These are phyloP conservation scores for Acleris sparsana DNA, from an alignment of 2,888 invertebrate species.

Conservation along the genomic window DNA sequence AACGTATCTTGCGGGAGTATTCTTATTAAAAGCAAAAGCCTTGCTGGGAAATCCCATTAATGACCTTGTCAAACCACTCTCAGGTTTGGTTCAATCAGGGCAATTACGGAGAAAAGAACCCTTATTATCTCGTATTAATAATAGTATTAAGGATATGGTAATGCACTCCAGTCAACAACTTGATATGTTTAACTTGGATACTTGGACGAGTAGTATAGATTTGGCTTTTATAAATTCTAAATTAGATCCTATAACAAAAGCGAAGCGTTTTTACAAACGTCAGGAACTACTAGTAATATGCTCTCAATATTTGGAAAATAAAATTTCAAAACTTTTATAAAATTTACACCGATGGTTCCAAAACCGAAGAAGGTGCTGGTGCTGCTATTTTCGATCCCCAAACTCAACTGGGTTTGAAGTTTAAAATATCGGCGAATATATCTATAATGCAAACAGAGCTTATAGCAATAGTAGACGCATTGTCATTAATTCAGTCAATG, in stretches of 20 bases:
- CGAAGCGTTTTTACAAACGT: not conserved
- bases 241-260: too few species aligned
- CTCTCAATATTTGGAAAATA: too few species aligned
- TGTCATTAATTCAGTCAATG: too few species aligned
- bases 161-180: not conserved
- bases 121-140: not conserved
- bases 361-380: not conserved
- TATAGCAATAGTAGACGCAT: too few species aligned
- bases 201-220: constrained; percentile 7
- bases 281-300: too few species aligned
- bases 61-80: not conserved
- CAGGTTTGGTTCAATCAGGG: too few species aligned
- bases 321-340: not conserved
- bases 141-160: not conserved
- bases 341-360: constrained; percentile 12
- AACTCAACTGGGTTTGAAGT: not conserved
- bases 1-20: not conserved
- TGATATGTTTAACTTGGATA: constrained; percentile 1
- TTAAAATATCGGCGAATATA: too few species aligned
- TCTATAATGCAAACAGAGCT: too few species aligned
- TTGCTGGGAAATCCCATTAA: not conserved
- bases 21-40: constrained; percentile 1
- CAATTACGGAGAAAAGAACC: not conserved
- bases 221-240: not conserved
- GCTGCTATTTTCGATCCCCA: constrained; percentile 1